phyloP scores from a whole-genome alignment of 2,113 vertebrate species.

The Urocynchramus pylzowi region DNA sequence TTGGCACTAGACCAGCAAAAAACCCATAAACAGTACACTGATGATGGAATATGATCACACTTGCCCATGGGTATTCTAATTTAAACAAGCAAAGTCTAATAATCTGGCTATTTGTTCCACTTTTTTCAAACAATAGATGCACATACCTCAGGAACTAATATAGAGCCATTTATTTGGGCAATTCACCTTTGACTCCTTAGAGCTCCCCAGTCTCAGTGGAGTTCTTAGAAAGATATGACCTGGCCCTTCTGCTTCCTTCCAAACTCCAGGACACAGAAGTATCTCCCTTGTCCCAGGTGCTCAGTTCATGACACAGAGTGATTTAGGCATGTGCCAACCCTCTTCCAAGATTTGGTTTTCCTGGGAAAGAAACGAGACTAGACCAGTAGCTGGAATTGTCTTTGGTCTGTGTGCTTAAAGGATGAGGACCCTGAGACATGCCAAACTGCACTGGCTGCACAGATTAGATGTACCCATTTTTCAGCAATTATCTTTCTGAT shows the following conservation, averaged over 20 bases:
- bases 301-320: neutral
- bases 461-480: neutral
- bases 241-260: neutral
- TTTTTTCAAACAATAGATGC: neutral
- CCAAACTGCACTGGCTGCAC: neutral
- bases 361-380: neutral
- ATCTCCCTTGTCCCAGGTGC: neutral
- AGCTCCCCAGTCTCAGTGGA: neutral
- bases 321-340: neutral
- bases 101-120: neutral
- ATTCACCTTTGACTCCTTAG: neutral
- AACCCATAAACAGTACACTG: neutral
- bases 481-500: neutral
- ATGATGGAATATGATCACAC: neutral
- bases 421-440: neutral
- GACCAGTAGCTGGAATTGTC: neutral
- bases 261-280: neutral
- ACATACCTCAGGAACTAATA: neutral
- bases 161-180: neutral
- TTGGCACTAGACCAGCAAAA: neutral
- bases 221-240: neutral
- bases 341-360: neutral
- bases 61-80: neutral
- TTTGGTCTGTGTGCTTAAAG: neutral
- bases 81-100: neutral